These are phyloP conservation scores for Scortum barcoo DNA, from an alignment of 2,113 vertebrate genomes.

Conservation along the genomic window DNA sequence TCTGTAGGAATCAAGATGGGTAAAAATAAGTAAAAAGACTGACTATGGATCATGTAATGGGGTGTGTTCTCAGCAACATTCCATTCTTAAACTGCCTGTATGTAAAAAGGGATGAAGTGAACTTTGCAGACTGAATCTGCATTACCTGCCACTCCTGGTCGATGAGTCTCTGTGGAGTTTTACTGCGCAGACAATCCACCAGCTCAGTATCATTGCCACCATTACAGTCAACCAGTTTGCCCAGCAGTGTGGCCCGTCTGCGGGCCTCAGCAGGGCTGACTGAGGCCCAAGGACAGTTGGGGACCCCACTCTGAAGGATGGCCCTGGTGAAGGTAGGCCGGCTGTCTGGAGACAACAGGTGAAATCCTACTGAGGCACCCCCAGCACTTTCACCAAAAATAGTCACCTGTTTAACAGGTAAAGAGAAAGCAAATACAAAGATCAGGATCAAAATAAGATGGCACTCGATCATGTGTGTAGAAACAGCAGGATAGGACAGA, in stretches of 20 bases:
- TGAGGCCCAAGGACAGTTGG: constrained; percentile 92
- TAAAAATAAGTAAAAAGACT: not conserved
- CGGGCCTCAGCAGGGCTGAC: constrained; percentile 88
- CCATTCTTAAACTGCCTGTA: not conserved
- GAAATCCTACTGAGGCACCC: constrained; percentile 89
- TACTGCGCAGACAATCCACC: constrained; percentile 86
- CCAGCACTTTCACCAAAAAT: constrained; percentile 95
- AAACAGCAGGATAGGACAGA: rapidly evolving
- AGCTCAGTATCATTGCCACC: constrained; percentile 89
- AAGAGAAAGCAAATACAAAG: not conserved
- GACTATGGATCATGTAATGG: not conserved
- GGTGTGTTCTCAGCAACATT: not conserved
- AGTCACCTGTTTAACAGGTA: constrained; percentile 81
- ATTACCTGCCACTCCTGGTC: constrained; percentile 88
- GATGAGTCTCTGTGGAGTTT: constrained; percentile 87
- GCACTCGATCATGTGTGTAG: rapidly evolving
- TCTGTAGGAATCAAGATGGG: not conserved
- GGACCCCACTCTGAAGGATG: constrained; percentile 91
- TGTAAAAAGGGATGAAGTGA: not conserved
- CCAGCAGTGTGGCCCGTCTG: constrained; percentile 85
- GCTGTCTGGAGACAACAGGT: constrained; percentile 89
- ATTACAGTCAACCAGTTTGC: constrained; percentile 86
- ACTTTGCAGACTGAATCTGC: constrained; percentile 35
- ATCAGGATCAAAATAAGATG: not conserved
- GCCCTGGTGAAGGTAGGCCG: constrained; percentile 88